Evolutionary conservation across 2,113 vertebrate species (phyloP), one percentile per base, ranked within the genome.

Genomic region (Lucifuga dentata): DNA sequence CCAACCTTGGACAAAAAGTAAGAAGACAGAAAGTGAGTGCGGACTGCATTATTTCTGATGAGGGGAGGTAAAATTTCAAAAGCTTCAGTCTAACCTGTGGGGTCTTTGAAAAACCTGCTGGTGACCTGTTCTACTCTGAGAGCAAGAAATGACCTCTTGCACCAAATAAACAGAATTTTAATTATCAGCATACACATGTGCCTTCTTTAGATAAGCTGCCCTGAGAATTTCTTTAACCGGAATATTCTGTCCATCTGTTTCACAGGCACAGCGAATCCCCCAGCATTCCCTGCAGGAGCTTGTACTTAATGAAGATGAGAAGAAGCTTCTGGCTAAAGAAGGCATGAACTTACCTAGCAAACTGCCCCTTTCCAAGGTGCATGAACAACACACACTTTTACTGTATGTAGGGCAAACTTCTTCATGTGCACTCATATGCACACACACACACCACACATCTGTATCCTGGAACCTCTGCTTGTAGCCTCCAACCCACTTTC

Each of bases 331-430:
- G 86, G 91, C 88, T 5, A 98, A 98, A 80, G 97, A 99, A 66
- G 97, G 97, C 1, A 70, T 98, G 65, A 88, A 85, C 2, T 79
- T 99, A 66, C 92, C 96, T 65, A 93, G 87, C 0, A 95, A 95
- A 88, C 92, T 98, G 68, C 97, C 97, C 16, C 94, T 99, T 50
- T 96, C 95, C 64, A 98, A 98, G 95, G 97, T 97, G 84, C 19
- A 46, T 12, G 20, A 78, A 10, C 21, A 1, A 62, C 9, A 53
- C 44, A 60, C 40, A 44, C 15, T 36, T n/a, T 9, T 7, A 16
- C 13, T 12, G 1, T 46, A 74, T 75, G 36, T 50, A 44, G 57
- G 43, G 40, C 67, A 73, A 12, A 64, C 8, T 5, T 23, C 36
- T 39, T 44, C 39, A 20, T 38, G 43, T 32, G 64, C 8, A 38